Percentiles rank a stretch among this genome's conserved stretches.
phyloP scores from a whole-genome alignment of 2,888 invertebrate genomes.

The Cyclophora albipunctata region DNA sequence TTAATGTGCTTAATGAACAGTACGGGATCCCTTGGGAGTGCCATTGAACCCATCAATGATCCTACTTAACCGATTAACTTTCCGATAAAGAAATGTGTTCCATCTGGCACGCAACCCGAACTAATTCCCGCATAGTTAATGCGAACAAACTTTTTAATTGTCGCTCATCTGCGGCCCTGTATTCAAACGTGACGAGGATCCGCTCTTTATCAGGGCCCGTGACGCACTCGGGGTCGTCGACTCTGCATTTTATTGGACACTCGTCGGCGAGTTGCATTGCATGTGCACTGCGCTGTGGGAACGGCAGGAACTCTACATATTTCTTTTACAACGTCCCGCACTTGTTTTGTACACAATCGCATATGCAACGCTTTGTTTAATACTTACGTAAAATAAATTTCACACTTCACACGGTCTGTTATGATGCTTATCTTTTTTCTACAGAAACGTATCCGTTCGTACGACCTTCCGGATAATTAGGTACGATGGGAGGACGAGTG shows the following conservation, averaged over 20 bases:
- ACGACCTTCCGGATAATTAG: slow-evolving; percentile 42
- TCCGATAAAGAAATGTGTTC: slow-evolving; percentile 49
- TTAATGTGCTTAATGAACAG: too few species aligned
- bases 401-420: slow-evolving; percentile 28
- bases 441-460: slow-evolving; percentile 25
- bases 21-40: too few species aligned
- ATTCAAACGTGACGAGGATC: slow-evolving; percentile 46
- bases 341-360: slow-evolving; percentile 38
- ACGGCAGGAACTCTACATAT: slow-evolving; percentile 43
- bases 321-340: slow-evolving; percentile 26
- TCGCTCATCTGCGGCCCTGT: slow-evolving; percentile 63
- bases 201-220: slow-evolving; percentile 49
- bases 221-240: slow-evolving; percentile 70
- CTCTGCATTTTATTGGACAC: slow-evolving; percentile 59
- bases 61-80: slow-evolving; percentile 13
- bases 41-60: background rate
- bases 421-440: slow-evolving; percentile 21
- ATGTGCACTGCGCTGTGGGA: slow-evolving; percentile 56
- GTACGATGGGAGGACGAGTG: slow-evolving; percentile 39
- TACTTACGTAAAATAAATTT: slow-evolving; percentile 25
- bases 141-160: slow-evolving; percentile 70
- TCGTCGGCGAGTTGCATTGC: slow-evolving; percentile 35
- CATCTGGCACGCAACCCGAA: slow-evolving; percentile 61
- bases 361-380: slow-evolving; percentile 31
- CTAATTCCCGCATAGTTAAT: slow-evolving; percentile 68